phyloP scores from a whole-genome alignment of 1,140 invertebrate genomes.

The Solen grandis region DNA sequence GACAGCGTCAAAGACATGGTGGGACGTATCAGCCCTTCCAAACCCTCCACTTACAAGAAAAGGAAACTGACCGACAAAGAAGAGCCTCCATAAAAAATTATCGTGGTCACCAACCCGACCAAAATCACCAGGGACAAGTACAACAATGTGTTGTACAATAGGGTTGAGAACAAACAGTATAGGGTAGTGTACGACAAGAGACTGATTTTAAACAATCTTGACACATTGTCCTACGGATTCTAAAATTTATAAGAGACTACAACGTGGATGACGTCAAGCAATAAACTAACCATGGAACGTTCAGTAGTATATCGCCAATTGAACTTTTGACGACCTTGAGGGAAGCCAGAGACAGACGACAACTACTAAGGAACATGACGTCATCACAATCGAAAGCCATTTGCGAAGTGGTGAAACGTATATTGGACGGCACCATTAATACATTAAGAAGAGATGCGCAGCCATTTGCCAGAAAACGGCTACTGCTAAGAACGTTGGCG shows the following conservation, averaged over 20 bases:
- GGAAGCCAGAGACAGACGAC: background rate
- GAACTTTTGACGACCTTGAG: background rate
- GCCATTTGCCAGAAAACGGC: background rate
- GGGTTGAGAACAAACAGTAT: background rate
- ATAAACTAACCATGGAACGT: background rate
- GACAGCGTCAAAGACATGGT: slow-evolving; percentile 3
- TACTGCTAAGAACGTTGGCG: background rate
- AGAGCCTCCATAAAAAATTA: background rate
- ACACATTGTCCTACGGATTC: background rate
- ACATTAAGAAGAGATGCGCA: background rate
- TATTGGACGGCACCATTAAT: background rate
- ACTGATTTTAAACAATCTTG: background rate
- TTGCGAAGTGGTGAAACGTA: background rate
- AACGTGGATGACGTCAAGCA: background rate
- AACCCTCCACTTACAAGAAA: background rate
- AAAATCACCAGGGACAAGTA: no score
- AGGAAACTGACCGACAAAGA: background rate
- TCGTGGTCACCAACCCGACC: background rate
- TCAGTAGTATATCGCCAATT: background rate
- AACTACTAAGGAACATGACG: background rate
- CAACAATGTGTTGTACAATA: background rate
- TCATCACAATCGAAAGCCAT: background rate
- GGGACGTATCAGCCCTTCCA: background rate
- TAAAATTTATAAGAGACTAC: background rate
- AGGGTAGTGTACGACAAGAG: background rate